A percentile compares a stretch with the other conserved stretches of the same genome.
Evolutionary conservation across 2,888 invertebrate genomes (phyloP).

Genomic region (Acanthosepion esculentum): DNA sequence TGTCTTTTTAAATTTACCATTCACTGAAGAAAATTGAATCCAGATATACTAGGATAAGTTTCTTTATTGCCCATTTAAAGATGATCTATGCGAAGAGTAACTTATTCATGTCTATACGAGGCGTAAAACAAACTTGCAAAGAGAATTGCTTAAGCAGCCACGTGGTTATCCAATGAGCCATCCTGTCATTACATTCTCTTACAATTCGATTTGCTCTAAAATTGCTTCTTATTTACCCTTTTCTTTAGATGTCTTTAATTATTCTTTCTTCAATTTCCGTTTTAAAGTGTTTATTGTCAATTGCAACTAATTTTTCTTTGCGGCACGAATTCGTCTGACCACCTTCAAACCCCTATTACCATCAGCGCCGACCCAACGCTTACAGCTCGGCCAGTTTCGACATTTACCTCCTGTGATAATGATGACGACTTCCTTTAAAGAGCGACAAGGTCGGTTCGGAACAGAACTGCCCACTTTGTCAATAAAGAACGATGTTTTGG

Average conservation of each 20-base stretch:
- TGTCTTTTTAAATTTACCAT: no score
- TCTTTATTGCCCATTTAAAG: no score
- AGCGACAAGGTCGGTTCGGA: background rate
- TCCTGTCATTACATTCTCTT: background rate
- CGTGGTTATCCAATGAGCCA: no score
- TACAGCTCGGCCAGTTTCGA: background rate
- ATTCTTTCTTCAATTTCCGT: constrained; percentile 20
- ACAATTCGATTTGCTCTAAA: background rate
- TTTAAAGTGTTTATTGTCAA: constrained; percentile 5
- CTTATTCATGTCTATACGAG: no score
- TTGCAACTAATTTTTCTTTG: constrained; percentile 33
- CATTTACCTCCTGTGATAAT: constrained; percentile 17
- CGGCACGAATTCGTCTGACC: background rate
- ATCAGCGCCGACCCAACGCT: background rate
- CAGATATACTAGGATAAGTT: no score
- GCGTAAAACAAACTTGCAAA: no score
- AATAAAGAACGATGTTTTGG: background rate
- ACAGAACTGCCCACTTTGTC: constrained; percentile 1
- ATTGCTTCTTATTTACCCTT: background rate
- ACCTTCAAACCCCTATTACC: background rate
- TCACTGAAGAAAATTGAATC: no score
- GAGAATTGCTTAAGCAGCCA: no score
- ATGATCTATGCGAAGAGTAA: no score
- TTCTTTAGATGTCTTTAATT: background rate
- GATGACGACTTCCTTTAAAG: background rate